Evolutionary conservation across 2,888 invertebrate genomes (phyloP), one percentile per base, ranked within the genome.

Genomic region (Polydrusus tereticollis): DNA sequence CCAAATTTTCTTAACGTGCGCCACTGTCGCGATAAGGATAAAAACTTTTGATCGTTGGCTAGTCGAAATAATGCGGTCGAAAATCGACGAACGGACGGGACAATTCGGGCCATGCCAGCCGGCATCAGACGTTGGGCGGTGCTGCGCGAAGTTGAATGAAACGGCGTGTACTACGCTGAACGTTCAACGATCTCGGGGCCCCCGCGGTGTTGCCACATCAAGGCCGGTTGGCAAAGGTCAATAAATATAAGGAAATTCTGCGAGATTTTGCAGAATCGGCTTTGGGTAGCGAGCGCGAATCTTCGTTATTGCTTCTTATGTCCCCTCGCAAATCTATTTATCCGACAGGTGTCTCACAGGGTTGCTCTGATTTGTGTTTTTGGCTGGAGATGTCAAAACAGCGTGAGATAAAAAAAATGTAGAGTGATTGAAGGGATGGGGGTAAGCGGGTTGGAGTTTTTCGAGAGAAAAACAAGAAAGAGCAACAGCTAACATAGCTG

Each of bases 61-160:
- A 59, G 64, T 64, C 69, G 63, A 69, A 69, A 69, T 69, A 69
- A 64, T 57, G 45, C 69, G 63, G 63, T 64, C 55, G 64, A 68
- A 62, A 72, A 72, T 59, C 62, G 69, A 36, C 36, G 36, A 36
- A 68, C 36, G 36, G 59, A 29, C 62, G 45, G 29, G 29, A 69
- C 63, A 69, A 63, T 69, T 63, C 47, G 63, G 59, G 68, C 64
- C 59, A 45, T 64, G 58, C 47, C 71, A 59, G 33, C 52, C 59
- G 60, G 52, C 65, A 59, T 65, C 55, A 77, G 77, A 82, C 84
- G 77, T 80, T 82, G 83, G 84, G 84, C 84, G 84, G 84, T 84
- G 83, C 84, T 82, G 83, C 81, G 81, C 80, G 74, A 80, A 80
- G 80, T 80, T 81, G 82, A 84, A 84, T 84, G 84, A 84, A 84